These are phyloP conservation scores for Hanleya hanleyi DNA, from an alignment of 2,888 invertebrate genomes.

Conservation along the genomic window DNA sequence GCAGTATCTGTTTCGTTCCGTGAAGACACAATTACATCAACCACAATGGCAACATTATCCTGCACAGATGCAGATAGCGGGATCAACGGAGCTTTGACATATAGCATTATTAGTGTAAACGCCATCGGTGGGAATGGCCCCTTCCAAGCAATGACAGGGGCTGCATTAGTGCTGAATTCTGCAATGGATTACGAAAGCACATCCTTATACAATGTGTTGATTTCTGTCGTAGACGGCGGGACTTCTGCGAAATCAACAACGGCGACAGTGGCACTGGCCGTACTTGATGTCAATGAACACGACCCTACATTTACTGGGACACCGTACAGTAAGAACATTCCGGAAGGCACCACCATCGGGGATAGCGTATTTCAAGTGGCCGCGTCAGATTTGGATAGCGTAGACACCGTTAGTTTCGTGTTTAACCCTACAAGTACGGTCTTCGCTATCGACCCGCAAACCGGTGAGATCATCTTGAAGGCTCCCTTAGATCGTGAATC, in stretches of 20 bases:
- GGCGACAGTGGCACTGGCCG: constrained; percentile 43
- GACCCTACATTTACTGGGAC: constrained; percentile 47
- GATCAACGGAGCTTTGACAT: constrained; percentile 34
- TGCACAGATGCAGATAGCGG: constrained; percentile 50
- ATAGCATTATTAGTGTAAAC: constrained; percentile 23
- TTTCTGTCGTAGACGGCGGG: constrained; percentile 51
- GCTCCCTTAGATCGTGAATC: constrained; percentile 42
- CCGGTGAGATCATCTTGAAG: constrained; percentile 38
- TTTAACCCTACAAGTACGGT: constrained; percentile 27
- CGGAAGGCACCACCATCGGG: constrained; percentile 41
- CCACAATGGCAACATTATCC: constrained; percentile 37
- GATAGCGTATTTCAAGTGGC: constrained; percentile 40
- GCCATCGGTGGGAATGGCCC: constrained; percentile 19
- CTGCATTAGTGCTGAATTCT: constrained; percentile 40
- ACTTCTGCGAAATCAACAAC: constrained; percentile 39
- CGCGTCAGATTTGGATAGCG: constrained; percentile 39
- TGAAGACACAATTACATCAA: constrained; percentile 36
- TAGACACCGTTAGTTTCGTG: constrained; percentile 16
- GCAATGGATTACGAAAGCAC: constrained; percentile 55
- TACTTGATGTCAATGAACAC: constrained; percentile 60
- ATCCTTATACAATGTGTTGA: constrained; percentile 35
- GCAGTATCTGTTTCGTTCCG: constrained; percentile 23
- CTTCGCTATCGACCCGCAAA: constrained; percentile 43
- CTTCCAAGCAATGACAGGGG: constrained; percentile 34
- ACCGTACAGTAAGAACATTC: constrained; percentile 22